Conservation (phyloP, 2,888 invertebrate genomes). For the Cerastoderma edule region DNA sequence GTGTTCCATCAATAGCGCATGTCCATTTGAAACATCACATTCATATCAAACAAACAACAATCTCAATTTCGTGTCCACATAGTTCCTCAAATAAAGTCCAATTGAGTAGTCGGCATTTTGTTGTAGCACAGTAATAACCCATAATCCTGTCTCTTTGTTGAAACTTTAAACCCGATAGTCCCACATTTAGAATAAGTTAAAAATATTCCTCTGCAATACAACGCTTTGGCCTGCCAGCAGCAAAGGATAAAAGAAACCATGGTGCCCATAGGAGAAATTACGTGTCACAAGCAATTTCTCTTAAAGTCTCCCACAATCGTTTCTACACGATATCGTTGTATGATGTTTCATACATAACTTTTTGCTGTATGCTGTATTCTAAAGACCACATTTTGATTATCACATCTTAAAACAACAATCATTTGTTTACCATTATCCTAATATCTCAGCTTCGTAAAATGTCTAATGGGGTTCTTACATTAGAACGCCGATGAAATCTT, state of each 20-base stretch:
- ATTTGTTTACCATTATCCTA: not conserved
- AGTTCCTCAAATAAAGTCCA: too few relatives aligned
- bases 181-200: too few relatives aligned
- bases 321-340: not conserved
- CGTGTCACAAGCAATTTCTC: slow-evolving; percentile 1
- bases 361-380: not conserved
- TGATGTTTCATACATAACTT: not conserved
- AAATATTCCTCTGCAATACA: too few relatives aligned
- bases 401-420: not conserved
- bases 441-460: not conserved
- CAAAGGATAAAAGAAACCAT: not conserved
- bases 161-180: too few relatives aligned
- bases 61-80: too few relatives aligned
- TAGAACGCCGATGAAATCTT: not conserved
- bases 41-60: too few relatives aligned
- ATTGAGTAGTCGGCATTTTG: too few relatives aligned
- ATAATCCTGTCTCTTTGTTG: too few relatives aligned
- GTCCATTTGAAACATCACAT: too few relatives aligned
- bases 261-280: not conserved
- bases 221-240: too few relatives aligned
- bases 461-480: not conserved
- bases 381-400: not conserved
- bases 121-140: too few relatives aligned
- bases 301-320: not conserved
- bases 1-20: too few relatives aligned